phyloP scores from a whole-genome alignment of 2,888 invertebrate genomes.

The Clepsis dumicolana region DNA sequence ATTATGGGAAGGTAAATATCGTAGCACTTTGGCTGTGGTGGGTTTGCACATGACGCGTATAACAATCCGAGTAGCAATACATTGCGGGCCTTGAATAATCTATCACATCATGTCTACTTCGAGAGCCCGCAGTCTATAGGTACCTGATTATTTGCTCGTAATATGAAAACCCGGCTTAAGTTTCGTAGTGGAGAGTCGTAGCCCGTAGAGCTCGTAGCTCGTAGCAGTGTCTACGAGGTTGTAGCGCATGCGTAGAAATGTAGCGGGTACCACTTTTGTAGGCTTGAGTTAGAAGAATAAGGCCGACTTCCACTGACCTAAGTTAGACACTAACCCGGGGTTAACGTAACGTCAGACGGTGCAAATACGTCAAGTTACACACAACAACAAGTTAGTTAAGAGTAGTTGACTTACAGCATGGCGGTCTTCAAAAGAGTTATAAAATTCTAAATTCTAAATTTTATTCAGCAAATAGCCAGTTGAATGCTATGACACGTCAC shows the following conservation, averaged over 20 bases:
- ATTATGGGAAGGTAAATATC: neutral
- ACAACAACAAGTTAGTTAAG: no score
- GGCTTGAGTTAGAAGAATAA: neutral
- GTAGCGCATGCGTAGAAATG: conserved; percentile 14
- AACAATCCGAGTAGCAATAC: neutral
- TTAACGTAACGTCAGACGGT: no score
- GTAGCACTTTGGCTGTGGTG: neutral
- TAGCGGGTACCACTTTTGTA: neutral
- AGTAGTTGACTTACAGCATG: no score
- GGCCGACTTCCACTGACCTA: no score
- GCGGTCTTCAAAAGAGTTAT: no score
- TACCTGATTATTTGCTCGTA: neutral
- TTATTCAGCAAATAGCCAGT: no score
- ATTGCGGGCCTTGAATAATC: neutral
- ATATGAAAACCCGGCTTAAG: neutral
- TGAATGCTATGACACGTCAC: no score
- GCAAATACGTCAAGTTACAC: no score
- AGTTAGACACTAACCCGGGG: no score
- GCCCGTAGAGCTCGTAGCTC: neutral
- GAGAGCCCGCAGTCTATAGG: neutral
- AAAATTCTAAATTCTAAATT: no score
- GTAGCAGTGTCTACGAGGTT: conserved; percentile 10
- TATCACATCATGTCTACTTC: neutral
- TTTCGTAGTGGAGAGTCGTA: neutral
- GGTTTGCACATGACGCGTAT: neutral